Percentiles rank a stretch among this genome's conserved stretches.
Conservation (phyloP, 2,888 invertebrate species). For the Rutpela maculata region DNA sequence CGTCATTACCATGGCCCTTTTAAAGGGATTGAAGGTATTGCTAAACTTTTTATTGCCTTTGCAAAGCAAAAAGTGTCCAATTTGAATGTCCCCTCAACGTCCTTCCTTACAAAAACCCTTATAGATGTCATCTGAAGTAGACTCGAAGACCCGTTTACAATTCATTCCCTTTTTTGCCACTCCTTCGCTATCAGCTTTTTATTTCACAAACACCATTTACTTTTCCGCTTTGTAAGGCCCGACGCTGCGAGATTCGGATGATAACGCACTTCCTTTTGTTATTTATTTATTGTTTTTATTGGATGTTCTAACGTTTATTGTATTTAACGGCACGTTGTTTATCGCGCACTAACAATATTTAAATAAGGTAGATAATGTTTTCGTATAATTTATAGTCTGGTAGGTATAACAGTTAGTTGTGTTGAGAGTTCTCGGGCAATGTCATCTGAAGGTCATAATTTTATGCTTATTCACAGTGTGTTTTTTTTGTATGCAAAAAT, state of each 20-base stretch:
- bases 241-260: not conserved
- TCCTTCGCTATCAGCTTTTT: constrained; percentile 22
- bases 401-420: not conserved
- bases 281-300: constrained; percentile 10
- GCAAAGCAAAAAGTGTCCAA: constrained; percentile 12
- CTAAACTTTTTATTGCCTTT: not conserved
- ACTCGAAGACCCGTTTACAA: not conserved
- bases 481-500: no score
- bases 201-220: constrained; percentile 11
- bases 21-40: not conserved
- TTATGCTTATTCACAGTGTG: not conserved
- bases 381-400: not conserved
- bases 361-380: constrained; percentile 18
- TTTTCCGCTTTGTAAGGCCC: not conserved
- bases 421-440: not conserved
- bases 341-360: constrained; percentile 7
- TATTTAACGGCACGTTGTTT: constrained; percentile 5
- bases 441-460: constrained; percentile 11
- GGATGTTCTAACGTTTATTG: constrained; percentile 13
- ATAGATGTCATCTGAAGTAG: constrained; percentile 21
- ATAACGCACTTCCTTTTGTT: constrained; percentile 17
- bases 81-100: constrained; percentile 13
- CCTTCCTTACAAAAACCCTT: constrained; percentile 19
- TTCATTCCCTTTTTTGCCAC: constrained; percentile 19
- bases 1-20: no score